Evolutionary conservation across 2,797 vertebrate genomes (phyloP), one percentile per base, ranked within the genome.

Genomic region (Tapirus indicus): DNA sequence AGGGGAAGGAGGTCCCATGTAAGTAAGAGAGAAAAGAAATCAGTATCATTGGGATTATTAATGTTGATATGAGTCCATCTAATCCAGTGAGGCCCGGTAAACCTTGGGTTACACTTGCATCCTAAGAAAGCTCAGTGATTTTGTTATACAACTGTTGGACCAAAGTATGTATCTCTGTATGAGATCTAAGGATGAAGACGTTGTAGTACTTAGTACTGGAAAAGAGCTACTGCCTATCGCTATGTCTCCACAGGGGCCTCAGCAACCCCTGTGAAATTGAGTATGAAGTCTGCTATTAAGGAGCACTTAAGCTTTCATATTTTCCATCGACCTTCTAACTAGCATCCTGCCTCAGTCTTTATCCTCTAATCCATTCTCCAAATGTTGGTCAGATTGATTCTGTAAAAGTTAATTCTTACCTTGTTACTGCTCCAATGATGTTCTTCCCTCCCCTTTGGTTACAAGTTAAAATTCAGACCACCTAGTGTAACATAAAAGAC

Each of bases 401-500:
- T 88, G 16, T 41, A 35, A 85, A 93, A 94, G 52, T 91, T 80
- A 32, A 85, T 91, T 94, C 16, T 92, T 75, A 83, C 7, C 52
- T 72, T 32, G 38, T 38, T 94, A 52, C 23, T 79, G 8, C 18
- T 89, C 35, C 64, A 35, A 54, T 94, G 64, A 62, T 87, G 52
- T 87, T 75, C 44, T 91, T 79, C 13, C 20, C 2, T 84, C 12
- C 23, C 87, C 7, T 66, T 58, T 69, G 56, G 54, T 56, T 84
- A 52, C 27, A 79, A n/a, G 60, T 92, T 91, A 80, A 97, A 90
- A 84, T 41, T 64, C 35, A 90, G 71, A 91, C 56, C 54, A 49
- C 27, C 11, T 82, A 54, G 21, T 9, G 7, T 47, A 29, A 13
- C 1, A 47, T 60, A 29, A 94, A 68, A 78, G 35, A 29, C 27